phyloP scores from a whole-genome alignment of 2,888 invertebrate species.

The Trachelus troglodyta region DNA sequence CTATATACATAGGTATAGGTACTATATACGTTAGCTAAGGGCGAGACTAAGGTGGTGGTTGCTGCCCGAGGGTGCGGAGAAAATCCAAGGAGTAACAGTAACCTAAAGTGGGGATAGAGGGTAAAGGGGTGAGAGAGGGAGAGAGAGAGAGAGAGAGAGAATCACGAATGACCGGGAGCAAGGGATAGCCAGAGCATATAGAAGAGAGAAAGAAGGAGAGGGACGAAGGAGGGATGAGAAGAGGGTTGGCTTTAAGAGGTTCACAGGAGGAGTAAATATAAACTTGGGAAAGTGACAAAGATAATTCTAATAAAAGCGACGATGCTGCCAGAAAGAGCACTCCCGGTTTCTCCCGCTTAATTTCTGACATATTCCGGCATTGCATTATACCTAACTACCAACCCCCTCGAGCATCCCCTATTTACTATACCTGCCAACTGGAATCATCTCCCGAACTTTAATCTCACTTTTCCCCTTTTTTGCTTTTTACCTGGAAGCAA shows the following conservation, averaged over 20 bases:
- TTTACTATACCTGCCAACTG: neutral
- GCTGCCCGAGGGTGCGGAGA: neutral
- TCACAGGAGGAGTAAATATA: conserved; percentile 64
- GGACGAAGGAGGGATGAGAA: conserved; percentile 35
- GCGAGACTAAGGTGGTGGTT: neutral
- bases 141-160: conserved; percentile 5
- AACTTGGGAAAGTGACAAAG: conserved; percentile 66
- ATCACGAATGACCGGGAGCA: neutral
- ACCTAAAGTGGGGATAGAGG: conserved; percentile 30
- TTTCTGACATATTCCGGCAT: conserved; percentile 65
- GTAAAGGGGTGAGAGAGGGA: conserved; percentile 17
- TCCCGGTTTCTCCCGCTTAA: conserved; percentile 59
- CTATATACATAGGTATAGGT: conserved; percentile 9
- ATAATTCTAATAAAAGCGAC: conserved; percentile 67
- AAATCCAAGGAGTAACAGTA: neutral
- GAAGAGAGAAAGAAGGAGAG: conserved; percentile 12
- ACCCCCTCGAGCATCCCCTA: neutral
- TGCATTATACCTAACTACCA: conserved; percentile 47
- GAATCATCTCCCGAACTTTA: conserved; percentile 1
- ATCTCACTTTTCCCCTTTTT: neutral
- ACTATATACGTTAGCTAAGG: neutral
- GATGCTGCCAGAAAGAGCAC: conserved; percentile 55
- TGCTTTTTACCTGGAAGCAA: neutral
- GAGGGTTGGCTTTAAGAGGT: conserved; percentile 60
- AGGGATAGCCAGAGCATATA: neutral